phyloP scores from a whole-genome alignment of 2,797 vertebrate genomes.

The Chromobotia macracanthus region DNA sequence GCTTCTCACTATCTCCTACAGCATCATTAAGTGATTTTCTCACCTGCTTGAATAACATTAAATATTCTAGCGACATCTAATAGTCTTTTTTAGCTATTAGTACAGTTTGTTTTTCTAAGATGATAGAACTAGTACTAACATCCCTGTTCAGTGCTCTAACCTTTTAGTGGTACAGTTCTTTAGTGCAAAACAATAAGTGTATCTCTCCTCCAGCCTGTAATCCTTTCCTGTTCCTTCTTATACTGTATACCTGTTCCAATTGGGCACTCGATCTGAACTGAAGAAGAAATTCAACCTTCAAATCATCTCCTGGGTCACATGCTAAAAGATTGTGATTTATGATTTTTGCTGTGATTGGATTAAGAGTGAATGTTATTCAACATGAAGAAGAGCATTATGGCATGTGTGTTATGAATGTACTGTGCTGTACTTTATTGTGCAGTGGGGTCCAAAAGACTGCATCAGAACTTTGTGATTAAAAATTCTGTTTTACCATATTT shows the following conservation, averaged over 20 bases:
- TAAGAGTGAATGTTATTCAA: background rate
- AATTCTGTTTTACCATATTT: no score
- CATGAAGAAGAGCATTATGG: background rate
- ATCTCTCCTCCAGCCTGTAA: conserved; percentile 64
- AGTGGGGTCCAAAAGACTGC: background rate
- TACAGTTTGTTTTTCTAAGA: background rate
- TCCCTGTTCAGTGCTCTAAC: background rate
- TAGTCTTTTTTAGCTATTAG: background rate
- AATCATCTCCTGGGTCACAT: conserved; percentile 14
- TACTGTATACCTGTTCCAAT: conserved; percentile 90
- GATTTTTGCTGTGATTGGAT: background rate
- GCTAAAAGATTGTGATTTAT: background rate
- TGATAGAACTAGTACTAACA: conserved; percentile 26
- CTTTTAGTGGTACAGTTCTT: conserved; percentile 24
- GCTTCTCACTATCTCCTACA: background rate
- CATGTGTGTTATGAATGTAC: background rate
- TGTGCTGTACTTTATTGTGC: no score
- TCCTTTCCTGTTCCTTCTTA: conserved; percentile 67
- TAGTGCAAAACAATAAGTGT: conserved; percentile 58
- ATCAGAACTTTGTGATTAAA: no score
- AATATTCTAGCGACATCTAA: background rate
- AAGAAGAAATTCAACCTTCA: conserved; percentile 33
- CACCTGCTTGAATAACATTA: background rate
- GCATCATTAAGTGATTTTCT: background rate
- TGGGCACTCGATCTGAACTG: conserved; percentile 78